Conservation (phyloP, 53 echinoderm and acorn worm species). For the Mesocentrotus franciscanus region DNA sequence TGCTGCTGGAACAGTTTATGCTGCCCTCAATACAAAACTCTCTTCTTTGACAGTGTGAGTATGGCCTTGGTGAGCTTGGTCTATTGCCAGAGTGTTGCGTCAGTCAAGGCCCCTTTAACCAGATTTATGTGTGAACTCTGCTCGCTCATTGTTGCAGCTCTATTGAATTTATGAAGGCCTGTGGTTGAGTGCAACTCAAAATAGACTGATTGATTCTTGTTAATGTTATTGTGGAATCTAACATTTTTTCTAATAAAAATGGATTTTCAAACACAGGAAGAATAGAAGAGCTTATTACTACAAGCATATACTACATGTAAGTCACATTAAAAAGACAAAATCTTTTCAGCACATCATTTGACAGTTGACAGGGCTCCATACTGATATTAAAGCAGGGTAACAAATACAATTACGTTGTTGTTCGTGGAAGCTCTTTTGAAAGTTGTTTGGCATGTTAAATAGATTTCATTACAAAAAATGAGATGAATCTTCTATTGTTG, state of each 20-base stretch:
- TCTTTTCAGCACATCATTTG: too few species aligned
- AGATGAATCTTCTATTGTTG: too few species aligned
- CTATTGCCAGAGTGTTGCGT: constrained; percentile 1
- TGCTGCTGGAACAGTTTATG: not conserved
- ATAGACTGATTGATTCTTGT: not conserved
- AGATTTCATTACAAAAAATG: too few species aligned
- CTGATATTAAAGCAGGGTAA: too few species aligned
- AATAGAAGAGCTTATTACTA: too few species aligned
- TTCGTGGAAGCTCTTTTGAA: too few species aligned
- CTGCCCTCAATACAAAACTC: too few species aligned
- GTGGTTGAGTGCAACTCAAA: not conserved
- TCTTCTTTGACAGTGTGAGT: not conserved
- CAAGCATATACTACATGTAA: too few species aligned
- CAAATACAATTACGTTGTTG: too few species aligned
- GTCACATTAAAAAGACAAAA: too few species aligned
- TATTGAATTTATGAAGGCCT: not conserved
- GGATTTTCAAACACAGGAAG: not conserved
- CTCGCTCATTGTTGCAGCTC: not conserved
- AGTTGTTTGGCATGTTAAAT: too few species aligned
- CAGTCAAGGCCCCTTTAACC: not conserved
- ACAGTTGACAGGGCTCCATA: too few species aligned
- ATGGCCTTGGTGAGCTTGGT: not conserved
- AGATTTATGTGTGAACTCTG: not conserved
- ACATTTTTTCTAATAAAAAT: not conserved
- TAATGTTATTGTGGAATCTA: not conserved